Base-by-base conservation (phyloP, 2,888 invertebrate genomes). In the Ptychoptera contaminata region DNA sequence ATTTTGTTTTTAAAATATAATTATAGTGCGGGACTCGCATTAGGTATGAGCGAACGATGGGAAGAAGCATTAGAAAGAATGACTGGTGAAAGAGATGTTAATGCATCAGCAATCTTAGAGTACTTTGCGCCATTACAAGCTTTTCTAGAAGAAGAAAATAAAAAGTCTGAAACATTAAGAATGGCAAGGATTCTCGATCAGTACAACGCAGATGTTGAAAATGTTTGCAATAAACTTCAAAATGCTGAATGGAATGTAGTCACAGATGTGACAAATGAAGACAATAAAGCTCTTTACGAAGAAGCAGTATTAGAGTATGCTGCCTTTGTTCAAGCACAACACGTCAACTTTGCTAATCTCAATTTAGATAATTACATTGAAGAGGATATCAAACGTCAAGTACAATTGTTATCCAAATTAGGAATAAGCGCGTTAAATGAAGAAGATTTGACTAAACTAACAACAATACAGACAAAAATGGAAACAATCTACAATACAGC, bases 11-110 rank as follows among this genome's bases (percentile, higher is more conserved):
- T n/a, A 66, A 71, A 51, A 37, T n/a, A 11, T n/a, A 55, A 62
- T n/a, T 54, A 70, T 36, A 52, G 73, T 60, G 53, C 62, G 41
- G 61, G 65, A 62, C 48, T 67, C 29, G 56, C 64, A 51, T 52
- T 73, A 56, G 73, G 73, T 12, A 60, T 65, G 1, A 71, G 71
- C 0, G 63, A 61, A 52, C 71, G 71, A 12, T 75, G 74, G 74
- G 68, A 67, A 40, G 76, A 78, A 47, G 76, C 76, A 1, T 67
- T 82, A 66, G 67, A 75, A 55, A 61, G 63, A 15, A 57, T 79
- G 6, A 77, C 78, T 1, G 77, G 77, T n/a, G 72, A 60, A 48
- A 57, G 67, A 59, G 58, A 67, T 42, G 73, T 78, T 72, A 72
- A 74, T 51, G 72, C 73, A 12, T 60, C 64, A 38, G 71, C 73